A percentile compares a stretch with the other conserved stretches of the same genome.
These are phyloP conservation scores for Limnephilus auricula DNA, from an alignment of 2,888 invertebrate genomes.

Conservation along the genomic window DNA sequence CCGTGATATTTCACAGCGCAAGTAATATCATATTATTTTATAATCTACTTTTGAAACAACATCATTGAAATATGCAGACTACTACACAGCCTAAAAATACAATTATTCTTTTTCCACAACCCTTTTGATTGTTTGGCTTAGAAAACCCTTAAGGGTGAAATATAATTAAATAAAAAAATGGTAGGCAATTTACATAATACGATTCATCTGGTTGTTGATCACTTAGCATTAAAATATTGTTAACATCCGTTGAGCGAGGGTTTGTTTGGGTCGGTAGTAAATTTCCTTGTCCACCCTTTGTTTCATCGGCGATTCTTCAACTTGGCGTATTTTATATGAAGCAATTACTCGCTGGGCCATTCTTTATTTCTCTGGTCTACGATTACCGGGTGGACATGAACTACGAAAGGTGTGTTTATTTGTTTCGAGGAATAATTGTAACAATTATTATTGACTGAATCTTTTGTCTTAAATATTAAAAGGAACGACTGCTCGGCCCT, in stretches of 20 bases:
- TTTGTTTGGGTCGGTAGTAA: background rate
- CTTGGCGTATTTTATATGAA: constrained; percentile 7
- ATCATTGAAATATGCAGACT: no score
- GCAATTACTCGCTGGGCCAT: constrained; percentile 20
- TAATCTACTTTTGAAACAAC: no score
- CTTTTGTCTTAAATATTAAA: background rate
- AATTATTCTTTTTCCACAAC: no score
- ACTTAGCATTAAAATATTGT: background rate
- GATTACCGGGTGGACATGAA: background rate
- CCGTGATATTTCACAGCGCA: no score
- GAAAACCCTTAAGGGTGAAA: background rate
- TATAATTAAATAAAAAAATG: background rate
- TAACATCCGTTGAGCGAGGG: background rate
- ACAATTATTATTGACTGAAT: background rate
- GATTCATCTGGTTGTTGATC: background rate
- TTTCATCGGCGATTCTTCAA: constrained; percentile 26
- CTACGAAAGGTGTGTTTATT: background rate
- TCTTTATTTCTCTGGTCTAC: background rate
- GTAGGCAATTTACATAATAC: background rate
- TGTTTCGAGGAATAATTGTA: background rate
- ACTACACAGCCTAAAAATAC: background rate
- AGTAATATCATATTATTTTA: no score
- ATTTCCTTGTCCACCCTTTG: background rate
- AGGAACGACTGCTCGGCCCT: no score
- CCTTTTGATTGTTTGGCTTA: background rate